Evolutionary conservation across 2,888 invertebrate species (phyloP), one percentile per base, ranked within the genome.

Genomic region (Heterodera filipjevi): DNA sequence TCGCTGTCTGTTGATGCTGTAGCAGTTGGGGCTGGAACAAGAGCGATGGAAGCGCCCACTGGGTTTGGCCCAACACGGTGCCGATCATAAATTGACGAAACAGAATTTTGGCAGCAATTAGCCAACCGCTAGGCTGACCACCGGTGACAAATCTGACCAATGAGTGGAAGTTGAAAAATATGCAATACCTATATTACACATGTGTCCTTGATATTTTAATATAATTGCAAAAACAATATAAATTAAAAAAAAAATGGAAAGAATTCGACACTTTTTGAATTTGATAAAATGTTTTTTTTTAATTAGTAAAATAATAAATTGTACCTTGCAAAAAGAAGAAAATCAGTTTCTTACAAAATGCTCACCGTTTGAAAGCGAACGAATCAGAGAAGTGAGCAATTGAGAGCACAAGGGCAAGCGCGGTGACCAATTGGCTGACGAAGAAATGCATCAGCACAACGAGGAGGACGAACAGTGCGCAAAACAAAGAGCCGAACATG

Each of bases 51-150:
- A 79, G 33, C 22, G 75, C 66, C 35, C 77, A 79, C 12, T 44
- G 19, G 16, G 46, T 35, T 78, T 79, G 79, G 70, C 75, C 53
- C 14, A 79, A 35, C 33, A 79, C 79, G 16, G 70, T 64, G 49
- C 80, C 70, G 49, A 79, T 66, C 33, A 79, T 70, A 33, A 79
- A 70, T 32, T 79, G 78, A 14, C 79, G 76, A 12, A 78, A 30
- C 8, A 78, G 30, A 19, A 79, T 44, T 19, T 78, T 79, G 10
- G 66, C 77, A n/a, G 64, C 44, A n/a, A 75, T 75, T 22, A 75
- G 30, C 75, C 64, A 64, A 16, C 64, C 75, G 46, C 68, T 75
- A 3, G 49, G 49, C 33, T 66, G 66, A 30, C 64, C 75, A 73
- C 59, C 53, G n/a, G n/a, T 59, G n/a, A 59, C 27, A n/a, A 59